Percentiles rank a stretch among this genome's conserved stretches.
Conservation (phyloP, 1,140 invertebrate species). For the Drosophila serrata region DNA sequence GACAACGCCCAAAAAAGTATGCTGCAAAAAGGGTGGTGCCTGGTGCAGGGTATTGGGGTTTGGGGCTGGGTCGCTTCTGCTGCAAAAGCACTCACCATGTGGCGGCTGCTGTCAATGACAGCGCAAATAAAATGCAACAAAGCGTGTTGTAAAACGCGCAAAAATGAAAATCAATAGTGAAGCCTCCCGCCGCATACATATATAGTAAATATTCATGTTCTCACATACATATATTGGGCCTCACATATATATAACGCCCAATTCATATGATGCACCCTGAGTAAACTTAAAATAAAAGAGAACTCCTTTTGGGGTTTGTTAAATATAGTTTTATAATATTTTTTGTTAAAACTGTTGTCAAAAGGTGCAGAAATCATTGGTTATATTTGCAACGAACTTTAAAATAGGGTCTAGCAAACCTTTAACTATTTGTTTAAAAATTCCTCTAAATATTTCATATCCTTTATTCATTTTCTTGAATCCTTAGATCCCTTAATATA, state of each 20-base stretch:
- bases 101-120: constrained; percentile 78
- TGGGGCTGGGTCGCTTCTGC: not conserved
- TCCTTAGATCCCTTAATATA: not conserved
- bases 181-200: constrained; percentile 22
- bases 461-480: not conserved
- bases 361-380: too few species aligned
- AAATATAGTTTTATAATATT: not conserved
- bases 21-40: constrained; percentile 22
- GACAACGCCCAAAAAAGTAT: constrained; percentile 80
- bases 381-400: too few species aligned
- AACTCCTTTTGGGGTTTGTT: not conserved
- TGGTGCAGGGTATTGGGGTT: not conserved
- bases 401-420: too few species aligned
- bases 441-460: not conserved
- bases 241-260: constrained; percentile 23
- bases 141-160: constrained; percentile 73
- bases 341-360: not conserved
- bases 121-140: constrained; percentile 80
- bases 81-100: constrained; percentile 42
- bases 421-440: not conserved
- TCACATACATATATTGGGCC: constrained; percentile 1
- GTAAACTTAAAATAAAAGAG: too few species aligned
- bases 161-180: constrained; percentile 78
- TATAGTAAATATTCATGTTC: constrained; percentile 1
- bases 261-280: constrained; percentile 20